Base-by-base conservation (phyloP, 2,888 invertebrate genomes). In the Epistrophe eligans region DNA sequence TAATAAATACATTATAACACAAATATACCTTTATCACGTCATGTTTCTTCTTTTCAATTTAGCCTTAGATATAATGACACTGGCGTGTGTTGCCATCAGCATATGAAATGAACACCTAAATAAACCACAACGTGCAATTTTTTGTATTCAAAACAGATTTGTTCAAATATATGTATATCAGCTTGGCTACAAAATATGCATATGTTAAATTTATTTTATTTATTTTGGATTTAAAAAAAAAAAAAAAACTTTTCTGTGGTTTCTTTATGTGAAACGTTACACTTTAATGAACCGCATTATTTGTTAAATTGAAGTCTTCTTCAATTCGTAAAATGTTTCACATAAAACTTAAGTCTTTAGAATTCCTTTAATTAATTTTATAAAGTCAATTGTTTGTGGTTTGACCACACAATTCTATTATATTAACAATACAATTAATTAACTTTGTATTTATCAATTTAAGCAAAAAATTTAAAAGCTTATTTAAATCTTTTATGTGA, bases 61-160 rank as follows among this genome's bases (percentile, higher is more conserved):
- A 43, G 24, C 62, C 62, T 62, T 40, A 24, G 6, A n/a, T 13
- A 9, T 55, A 58, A 35, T 58, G 11, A 11, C 17, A 35, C n/a
- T 38, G 17, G 10, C 10, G 17, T 35, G 11, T 58, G 10, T 17
- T 58, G 35, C 13, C 15, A 43, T 43, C 40, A 15, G 48, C 32
- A 66, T 66, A 48, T 35, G 1, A 35, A 67, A 35, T 50, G 11
- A 48, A 13, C 15, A 9, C 35, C 15, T 11, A 13, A 6, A 32
- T 1, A 4, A 1, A 32, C 32, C 32, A 1, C 4, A 32, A 32
- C 6, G 13, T n/a, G n/a, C n/a, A n/a, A n/a, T n/a, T 24, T 24
- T 50, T 35, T 35, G 66, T 67, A 67, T 67, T 35, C 67, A 67
- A 50, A 67, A 24, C 67, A 50, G 50, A 32, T 55, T 28, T 55